These are phyloP conservation scores for Trochalopteron elliotii DNA, from an alignment of 2,113 vertebrate species.

Conservation along the genomic window DNA sequence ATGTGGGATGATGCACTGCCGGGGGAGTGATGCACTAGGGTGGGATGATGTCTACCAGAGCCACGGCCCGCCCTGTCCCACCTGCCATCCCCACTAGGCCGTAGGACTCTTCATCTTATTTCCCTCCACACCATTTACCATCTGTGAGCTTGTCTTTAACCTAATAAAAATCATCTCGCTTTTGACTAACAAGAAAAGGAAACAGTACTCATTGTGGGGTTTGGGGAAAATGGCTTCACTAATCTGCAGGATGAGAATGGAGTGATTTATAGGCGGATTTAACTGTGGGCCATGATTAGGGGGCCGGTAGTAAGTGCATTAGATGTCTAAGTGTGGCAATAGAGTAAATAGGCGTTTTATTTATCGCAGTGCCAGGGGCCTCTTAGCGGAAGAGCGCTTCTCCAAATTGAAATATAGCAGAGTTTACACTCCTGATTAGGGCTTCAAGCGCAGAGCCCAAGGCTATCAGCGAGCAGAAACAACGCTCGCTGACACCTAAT, in stretches of 20 bases:
- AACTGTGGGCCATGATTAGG: conserved; percentile 94
- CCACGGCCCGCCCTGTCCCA: neutral
- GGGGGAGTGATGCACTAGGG: neutral
- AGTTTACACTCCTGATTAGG: conserved; percentile 99
- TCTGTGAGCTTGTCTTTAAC: conserved; percentile 90
- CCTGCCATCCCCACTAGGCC: conserved; percentile 5
- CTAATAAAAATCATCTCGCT: conserved; percentile 89
- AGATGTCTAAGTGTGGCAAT: conserved; percentile 90
- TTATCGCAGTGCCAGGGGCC: conserved; percentile 98
- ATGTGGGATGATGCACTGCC: neutral
- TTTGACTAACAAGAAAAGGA: conserved; percentile 94
- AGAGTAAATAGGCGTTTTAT: conserved; percentile 99
- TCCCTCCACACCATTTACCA: conserved; percentile 84
- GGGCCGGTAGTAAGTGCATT: conserved; percentile 91
- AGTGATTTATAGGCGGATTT: conserved; percentile 96
- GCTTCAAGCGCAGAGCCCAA: conserved; percentile 92
- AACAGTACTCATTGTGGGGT: conserved; percentile 91
- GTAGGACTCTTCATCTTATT: conserved; percentile 81
- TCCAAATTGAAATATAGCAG: conserved; percentile 99
- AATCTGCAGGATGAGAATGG: conserved; percentile 90
- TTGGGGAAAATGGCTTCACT: conserved; percentile 93
- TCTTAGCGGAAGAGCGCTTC: conserved; percentile 98
- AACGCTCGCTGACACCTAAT: conserved; percentile 93
- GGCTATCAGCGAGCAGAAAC: conserved; percentile 91
- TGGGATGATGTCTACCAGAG: neutral